phyloP scores from a whole-genome alignment of 2,113 vertebrate genomes.

The Callipepla californica region DNA sequence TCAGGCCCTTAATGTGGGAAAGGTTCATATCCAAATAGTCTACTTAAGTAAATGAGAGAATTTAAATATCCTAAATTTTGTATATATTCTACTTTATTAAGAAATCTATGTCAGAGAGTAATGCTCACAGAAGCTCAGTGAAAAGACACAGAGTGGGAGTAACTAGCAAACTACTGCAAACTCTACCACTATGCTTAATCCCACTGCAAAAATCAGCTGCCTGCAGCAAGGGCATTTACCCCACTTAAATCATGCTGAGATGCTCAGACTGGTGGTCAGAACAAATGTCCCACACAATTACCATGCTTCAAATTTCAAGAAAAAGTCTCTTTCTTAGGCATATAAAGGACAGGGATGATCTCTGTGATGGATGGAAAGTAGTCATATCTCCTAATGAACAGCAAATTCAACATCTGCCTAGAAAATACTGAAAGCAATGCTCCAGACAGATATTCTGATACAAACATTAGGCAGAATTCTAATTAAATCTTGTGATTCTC shows the following conservation, averaged over 20 bases:
- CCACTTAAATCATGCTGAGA: slow-evolving; percentile 6
- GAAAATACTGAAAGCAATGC: background rate
- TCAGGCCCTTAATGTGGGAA: background rate
- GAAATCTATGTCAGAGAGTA: background rate
- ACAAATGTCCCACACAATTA: slow-evolving; percentile 32
- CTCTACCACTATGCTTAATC: background rate
- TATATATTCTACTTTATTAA: background rate
- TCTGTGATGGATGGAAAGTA: background rate
- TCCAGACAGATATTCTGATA: background rate
- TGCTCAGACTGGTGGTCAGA: background rate
- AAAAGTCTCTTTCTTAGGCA: slow-evolving; percentile 31
- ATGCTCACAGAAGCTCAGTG: background rate
- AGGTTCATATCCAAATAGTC: background rate
- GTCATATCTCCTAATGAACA: background rate
- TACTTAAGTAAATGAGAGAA: background rate
- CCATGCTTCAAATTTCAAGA: slow-evolving; percentile 32
- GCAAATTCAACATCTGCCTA: background rate
- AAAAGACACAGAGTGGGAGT: slow-evolving; percentile 2
- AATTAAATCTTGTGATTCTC: background rate
- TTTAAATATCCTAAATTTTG: background rate
- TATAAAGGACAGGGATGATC: background rate
- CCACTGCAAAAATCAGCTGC: slow-evolving; percentile 65
- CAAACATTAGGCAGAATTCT: background rate
- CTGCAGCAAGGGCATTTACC: slow-evolving; percentile 58
- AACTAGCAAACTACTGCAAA: slow-evolving; percentile 19